phyloP scores from a whole-genome alignment of 53 echinoderm and acorn worm species.

The Apostichopus leukothele region DNA sequence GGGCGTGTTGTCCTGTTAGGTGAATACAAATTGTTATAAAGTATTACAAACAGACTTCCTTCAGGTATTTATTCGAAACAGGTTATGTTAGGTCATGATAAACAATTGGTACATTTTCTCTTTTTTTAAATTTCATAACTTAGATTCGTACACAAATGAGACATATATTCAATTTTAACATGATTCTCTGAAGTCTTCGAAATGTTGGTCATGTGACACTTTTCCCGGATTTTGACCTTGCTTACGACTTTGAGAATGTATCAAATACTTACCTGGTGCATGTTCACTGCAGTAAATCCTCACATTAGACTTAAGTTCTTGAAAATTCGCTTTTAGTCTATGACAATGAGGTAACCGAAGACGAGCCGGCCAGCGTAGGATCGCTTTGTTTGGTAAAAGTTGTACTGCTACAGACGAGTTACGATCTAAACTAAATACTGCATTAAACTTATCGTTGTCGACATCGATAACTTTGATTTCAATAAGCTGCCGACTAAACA shows the following conservation, averaged over 20 bases:
- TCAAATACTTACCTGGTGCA: neutral
- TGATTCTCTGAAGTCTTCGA: no score
- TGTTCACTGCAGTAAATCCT: neutral
- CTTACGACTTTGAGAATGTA: no score
- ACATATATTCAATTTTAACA: no score
- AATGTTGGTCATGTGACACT: no score
- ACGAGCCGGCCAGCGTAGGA: neutral
- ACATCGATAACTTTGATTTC: neutral
- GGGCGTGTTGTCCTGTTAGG: neutral
- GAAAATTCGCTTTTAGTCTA: neutral
- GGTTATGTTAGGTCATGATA: no score
- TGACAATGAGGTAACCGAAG: neutral
- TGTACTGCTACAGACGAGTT: neutral
- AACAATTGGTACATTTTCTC: no score
- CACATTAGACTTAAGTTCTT: neutral
- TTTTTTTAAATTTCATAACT: no score
- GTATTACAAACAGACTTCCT: no score
- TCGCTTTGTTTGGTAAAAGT: neutral
- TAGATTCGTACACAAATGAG: no score
- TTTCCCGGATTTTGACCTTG: no score
- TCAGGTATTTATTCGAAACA: no score
- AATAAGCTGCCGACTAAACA: neutral
- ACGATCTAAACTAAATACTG: neutral
- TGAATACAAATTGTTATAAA: no score
- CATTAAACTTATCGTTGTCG: neutral